These are phyloP conservation scores for Platyura marginata DNA, from an alignment of 1,140 invertebrate species.

Conservation along the genomic window DNA sequence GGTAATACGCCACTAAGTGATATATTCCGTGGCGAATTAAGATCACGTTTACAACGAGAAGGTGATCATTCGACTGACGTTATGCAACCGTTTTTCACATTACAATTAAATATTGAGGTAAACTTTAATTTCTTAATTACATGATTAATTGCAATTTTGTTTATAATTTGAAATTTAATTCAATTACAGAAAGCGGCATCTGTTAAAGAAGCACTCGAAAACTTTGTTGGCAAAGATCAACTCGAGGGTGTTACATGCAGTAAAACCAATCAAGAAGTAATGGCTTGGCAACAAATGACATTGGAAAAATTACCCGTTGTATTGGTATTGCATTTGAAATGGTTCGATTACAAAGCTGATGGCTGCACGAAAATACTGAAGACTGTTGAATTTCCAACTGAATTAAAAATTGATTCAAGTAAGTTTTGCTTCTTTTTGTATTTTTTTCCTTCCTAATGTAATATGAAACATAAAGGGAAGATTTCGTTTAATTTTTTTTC, in stretches of 20 bases:
- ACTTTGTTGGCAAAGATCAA: slow-evolving; percentile 61
- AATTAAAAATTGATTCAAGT: slow-evolving; percentile 81
- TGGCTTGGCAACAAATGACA: slow-evolving; percentile 67
- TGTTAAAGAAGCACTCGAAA: slow-evolving; percentile 71
- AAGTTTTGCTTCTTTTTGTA: slow-evolving; percentile 24
- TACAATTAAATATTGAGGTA: slow-evolving; percentile 88
- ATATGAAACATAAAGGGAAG: too few species aligned
- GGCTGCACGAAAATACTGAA: slow-evolving; percentile 84
- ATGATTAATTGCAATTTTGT: not conserved
- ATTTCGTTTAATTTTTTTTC: slow-evolving; percentile 1
- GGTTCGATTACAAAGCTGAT: slow-evolving; percentile 70
- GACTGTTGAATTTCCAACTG: slow-evolving; percentile 69
- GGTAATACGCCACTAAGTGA: slow-evolving; percentile 74
- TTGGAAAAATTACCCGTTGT: slow-evolving; percentile 75
- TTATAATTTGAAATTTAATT: slow-evolving; percentile 23
- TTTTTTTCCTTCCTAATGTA: slow-evolving; percentile 5
- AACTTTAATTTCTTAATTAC: slow-evolving; percentile 3
- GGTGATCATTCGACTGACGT: slow-evolving; percentile 58
- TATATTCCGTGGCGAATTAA: slow-evolving; percentile 78
- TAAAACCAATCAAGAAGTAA: slow-evolving; percentile 58
- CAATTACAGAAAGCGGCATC: slow-evolving; percentile 53
- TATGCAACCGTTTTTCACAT: slow-evolving; percentile 84
- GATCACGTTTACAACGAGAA: slow-evolving; percentile 61
- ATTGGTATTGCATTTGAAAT: slow-evolving; percentile 69
- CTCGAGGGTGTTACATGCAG: slow-evolving; percentile 68